Evolutionary conservation across 2,888 invertebrate species (phyloP), one percentile per base, ranked within the genome.

Genomic region (Nasonia oneida): DNA sequence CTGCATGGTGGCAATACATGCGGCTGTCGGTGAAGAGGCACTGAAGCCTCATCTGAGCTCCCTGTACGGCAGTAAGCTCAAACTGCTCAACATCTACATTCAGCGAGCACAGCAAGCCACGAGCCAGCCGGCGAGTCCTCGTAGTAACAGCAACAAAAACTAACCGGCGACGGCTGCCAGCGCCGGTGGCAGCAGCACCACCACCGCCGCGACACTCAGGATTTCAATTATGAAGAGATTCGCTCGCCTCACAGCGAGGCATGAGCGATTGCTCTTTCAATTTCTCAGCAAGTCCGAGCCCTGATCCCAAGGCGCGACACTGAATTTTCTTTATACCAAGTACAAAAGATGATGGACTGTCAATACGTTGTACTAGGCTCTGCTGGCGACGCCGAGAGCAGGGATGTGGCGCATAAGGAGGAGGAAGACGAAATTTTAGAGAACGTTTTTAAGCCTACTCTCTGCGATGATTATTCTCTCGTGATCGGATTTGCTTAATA

Each of bases 1-100:
- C 94, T 99, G 99, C 92, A 98, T 99, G 96, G 99, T 99, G 5
- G 97, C 98, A 75, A 95, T 99, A 90, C 98, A 99, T 91, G 95
- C 97, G 92, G 96, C 96, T 67, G 96, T 98, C 12, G 99, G 99
- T 0, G 98, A 98, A 92, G 97, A 97, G 42, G 95, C 96, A 64
- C 95, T 99, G 93, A 95, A 96, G 90, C 97, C 98, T 3, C 97
- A 98, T 92, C 95, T 99, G 86, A 95, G 95, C 70, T 95, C 96
- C 73, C 95, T 99, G 82, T 97, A 97, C 90, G 97, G 98, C 90
- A 98, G 98, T 94, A 99, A 99, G 95, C 95, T 97, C 91, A 97
- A 98, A 89, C 95, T 98, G 84, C 94, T 98, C 87, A 96, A 97
- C 90, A 94, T 97, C 87, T 97, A 97, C 93, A 97, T 97, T 90